These are phyloP conservation scores for Drosophila watanabei DNA, from an alignment of 1,140 invertebrate species.

Conservation along the genomic window DNA sequence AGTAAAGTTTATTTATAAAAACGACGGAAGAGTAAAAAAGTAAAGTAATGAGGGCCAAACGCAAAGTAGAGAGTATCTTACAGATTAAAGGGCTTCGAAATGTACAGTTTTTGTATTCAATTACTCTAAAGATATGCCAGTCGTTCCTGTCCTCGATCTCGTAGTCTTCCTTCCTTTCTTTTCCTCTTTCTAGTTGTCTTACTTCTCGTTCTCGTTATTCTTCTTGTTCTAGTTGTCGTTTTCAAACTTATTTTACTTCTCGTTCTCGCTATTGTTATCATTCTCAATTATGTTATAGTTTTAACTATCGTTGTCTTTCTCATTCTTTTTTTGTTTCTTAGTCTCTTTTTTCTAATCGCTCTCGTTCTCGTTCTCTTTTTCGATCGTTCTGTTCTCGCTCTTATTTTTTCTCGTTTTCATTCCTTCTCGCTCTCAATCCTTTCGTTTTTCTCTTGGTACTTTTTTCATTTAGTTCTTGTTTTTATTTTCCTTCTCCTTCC, in stretches of 20 bases:
- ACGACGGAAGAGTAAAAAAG: not conserved
- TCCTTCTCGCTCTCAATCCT: not conserved
- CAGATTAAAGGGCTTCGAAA: not conserved
- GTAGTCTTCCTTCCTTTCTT: not conserved
- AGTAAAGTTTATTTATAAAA: conserved; percentile 8
- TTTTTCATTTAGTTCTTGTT: too few relatives aligned
- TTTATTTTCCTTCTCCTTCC: not conserved
- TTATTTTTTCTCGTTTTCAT: not conserved
- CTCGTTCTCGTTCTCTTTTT: not conserved
- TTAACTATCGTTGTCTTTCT: not conserved
- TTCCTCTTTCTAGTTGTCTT: not conserved
- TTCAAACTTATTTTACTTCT: too few relatives aligned
- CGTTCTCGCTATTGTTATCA: not conserved
- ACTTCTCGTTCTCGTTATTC: not conserved
- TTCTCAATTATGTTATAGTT: not conserved
- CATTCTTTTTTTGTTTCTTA: not conserved
- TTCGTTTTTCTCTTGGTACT: not conserved
- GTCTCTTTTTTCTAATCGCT: too few relatives aligned
- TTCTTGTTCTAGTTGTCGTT: too few relatives aligned
- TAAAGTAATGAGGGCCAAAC: too few relatives aligned
- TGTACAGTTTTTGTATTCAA: not conserved
- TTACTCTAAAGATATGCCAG: not conserved
- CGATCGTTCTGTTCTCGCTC: not conserved
- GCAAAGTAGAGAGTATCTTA: too few relatives aligned
- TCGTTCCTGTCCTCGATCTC: not conserved